Evolutionary conservation across 2,888 invertebrate genomes (phyloP).

Genomic region (Chironomus tentans): DNA sequence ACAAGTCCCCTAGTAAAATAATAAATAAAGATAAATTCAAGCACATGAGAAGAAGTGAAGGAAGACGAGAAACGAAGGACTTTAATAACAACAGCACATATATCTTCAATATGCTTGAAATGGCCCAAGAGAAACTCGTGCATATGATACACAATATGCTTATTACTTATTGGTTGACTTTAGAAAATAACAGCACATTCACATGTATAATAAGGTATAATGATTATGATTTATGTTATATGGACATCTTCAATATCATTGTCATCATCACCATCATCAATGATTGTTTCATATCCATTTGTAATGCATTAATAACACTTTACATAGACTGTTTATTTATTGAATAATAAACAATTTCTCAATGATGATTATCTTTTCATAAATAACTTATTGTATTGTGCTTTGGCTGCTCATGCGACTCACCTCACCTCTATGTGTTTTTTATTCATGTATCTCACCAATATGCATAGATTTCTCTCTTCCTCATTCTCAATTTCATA

Average conservation of each 20-base stretch:
- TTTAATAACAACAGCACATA: too few species aligned
- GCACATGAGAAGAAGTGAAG: too few species aligned
- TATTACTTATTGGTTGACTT: constrained; percentile 6
- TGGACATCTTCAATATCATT: neutral
- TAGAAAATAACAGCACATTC: neutral
- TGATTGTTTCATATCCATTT: neutral
- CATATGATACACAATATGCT: neutral
- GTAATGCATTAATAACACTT: neutral
- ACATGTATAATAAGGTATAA: neutral
- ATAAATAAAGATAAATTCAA: too few species aligned
- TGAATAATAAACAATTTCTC: constrained; percentile 11
- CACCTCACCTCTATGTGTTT: too few species aligned
- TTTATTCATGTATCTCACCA: too few species aligned
- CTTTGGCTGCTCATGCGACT: too few species aligned
- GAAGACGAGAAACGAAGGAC: too few species aligned
- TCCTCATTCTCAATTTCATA: neutral
- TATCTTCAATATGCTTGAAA: too few species aligned
- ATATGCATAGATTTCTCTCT: neutral
- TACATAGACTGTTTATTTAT: constrained; percentile 6
- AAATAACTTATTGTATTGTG: neutral
- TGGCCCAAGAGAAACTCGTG: too few species aligned
- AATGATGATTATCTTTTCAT: constrained; percentile 13
- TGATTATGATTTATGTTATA: constrained; percentile 12
- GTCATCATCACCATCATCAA: neutral
- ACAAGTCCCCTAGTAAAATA: too few species aligned